phyloP scores from a whole-genome alignment of 2,888 invertebrate species.

The Melinopterus prodromus region DNA sequence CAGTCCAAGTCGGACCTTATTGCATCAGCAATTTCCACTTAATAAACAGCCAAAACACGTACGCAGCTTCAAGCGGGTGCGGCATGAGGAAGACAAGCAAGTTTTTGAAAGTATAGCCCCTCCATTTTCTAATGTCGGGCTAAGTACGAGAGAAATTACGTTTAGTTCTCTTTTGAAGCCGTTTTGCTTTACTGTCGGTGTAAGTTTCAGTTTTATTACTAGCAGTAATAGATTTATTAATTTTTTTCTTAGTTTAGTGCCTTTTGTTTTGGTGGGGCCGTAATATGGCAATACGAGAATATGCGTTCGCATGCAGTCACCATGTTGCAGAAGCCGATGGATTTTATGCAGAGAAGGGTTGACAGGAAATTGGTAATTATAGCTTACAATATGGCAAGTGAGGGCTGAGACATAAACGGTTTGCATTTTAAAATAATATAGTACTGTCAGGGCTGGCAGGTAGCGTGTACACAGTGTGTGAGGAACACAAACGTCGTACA shows the following conservation, averaged over 20 bases:
- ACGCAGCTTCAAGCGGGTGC: slow-evolving; percentile 42
- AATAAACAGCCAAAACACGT: slow-evolving; percentile 40
- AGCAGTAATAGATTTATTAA: slow-evolving; percentile 13
- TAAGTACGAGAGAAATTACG: slow-evolving; percentile 61
- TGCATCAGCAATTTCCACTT: slow-evolving; percentile 32
- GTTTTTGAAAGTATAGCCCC: slow-evolving; percentile 53
- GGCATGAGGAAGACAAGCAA: slow-evolving; percentile 43
- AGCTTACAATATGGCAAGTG: not conserved
- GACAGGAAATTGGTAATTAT: slow-evolving; percentile 36
- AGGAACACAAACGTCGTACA: too few relatives aligned
- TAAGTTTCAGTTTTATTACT: slow-evolving; percentile 56
- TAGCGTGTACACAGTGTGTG: too few relatives aligned
- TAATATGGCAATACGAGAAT: slow-evolving; percentile 90
- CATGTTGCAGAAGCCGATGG: slow-evolving; percentile 63
- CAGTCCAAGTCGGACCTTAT: slow-evolving; percentile 31
- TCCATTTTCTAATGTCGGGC: slow-evolving; percentile 59
- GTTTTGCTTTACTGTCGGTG: slow-evolving; percentile 71
- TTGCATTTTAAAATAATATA: too few relatives aligned
- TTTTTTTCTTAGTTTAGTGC: slow-evolving; percentile 58
- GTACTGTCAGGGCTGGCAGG: too few relatives aligned
- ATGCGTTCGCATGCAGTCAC: slow-evolving; percentile 65
- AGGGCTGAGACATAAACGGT: too few relatives aligned
- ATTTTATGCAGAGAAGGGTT: slow-evolving; percentile 61
- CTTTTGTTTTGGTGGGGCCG: slow-evolving; percentile 76
- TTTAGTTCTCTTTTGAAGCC: slow-evolving; percentile 67